These are phyloP conservation scores for Tragelaphus strepsiceros DNA, from an alignment of 2,113 vertebrate species.

Conservation along the genomic window DNA sequence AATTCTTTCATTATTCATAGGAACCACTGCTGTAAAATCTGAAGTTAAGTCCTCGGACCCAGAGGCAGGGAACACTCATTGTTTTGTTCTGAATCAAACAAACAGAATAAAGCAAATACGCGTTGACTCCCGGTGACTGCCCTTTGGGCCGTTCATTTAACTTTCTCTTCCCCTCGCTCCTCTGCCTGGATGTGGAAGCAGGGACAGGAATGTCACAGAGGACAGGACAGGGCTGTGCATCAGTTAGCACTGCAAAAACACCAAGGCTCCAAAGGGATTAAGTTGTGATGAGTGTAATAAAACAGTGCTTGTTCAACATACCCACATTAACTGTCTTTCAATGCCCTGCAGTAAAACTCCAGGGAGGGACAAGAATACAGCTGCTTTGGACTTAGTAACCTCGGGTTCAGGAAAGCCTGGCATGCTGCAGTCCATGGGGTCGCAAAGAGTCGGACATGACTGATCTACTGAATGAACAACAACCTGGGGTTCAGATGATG, in stretches of 20 bases:
- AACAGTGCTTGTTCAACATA: background rate
- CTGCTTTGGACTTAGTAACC: background rate
- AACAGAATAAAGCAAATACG: conserved; percentile 44
- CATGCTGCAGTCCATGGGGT: background rate
- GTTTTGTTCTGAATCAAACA: conserved; percentile 63
- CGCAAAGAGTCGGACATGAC: rapidly evolving
- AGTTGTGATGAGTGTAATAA: background rate
- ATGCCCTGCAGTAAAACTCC: background rate
- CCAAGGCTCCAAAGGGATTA: background rate
- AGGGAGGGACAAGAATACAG: background rate
- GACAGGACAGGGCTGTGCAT: background rate
- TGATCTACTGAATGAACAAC: background rate
- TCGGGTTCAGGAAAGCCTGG: background rate
- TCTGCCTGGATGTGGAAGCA: background rate
- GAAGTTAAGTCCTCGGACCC: conserved; percentile 16
- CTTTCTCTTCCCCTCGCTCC: background rate
- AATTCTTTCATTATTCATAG: conserved; percentile 58
- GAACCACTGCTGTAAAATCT: background rate
- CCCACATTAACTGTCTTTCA: background rate
- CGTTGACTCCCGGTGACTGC: background rate
- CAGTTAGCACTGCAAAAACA: background rate
- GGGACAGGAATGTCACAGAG: background rate
- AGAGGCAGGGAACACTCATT: conserved; percentile 29
- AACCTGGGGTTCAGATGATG: background rate
- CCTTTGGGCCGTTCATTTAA: conserved; percentile 29